A percentile compares a stretch with the other conserved stretches of the same genome.
Conservation (phyloP, 2,888 invertebrate species). For the Bhutanitis thaidina region DNA sequence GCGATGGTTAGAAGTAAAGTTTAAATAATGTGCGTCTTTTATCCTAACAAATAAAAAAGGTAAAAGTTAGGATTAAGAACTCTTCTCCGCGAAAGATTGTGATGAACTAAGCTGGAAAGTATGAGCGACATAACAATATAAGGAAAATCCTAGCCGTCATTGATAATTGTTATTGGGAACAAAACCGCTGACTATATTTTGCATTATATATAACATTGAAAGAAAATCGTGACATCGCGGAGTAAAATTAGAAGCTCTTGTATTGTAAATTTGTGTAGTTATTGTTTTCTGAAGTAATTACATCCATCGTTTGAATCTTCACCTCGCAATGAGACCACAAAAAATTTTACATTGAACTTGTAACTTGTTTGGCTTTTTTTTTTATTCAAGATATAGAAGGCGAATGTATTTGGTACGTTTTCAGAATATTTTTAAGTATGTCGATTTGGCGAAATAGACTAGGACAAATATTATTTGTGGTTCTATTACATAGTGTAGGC, state of each 20-base stretch:
- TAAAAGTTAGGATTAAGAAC: not conserved
- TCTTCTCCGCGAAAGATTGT: slow-evolving; percentile 3
- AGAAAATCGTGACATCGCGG: slow-evolving; percentile 7
- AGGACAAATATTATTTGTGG: no score
- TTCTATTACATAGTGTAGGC: no score
- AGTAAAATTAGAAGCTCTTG: not conserved
- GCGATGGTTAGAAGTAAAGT: no score
- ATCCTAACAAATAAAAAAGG: no score
- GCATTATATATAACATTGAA: not conserved
- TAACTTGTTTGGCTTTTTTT: no score
- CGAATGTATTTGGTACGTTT: no score
- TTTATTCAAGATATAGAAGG: no score
- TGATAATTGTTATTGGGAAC: slow-evolving; percentile 4
- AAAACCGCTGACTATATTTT: not conserved
- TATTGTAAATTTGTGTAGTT: not conserved
- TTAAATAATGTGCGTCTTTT: no score
- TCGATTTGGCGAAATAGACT: no score
- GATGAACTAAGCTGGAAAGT: slow-evolving; percentile 4
- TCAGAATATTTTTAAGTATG: no score
- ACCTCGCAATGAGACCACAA: slow-evolving; percentile 1
- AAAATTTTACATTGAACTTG: slow-evolving; percentile 18
- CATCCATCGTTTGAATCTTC: not conserved
- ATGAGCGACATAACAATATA: slow-evolving; percentile 1
- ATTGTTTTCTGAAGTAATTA: slow-evolving; percentile 1
- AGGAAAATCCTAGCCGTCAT: slow-evolving; percentile 10